Percentiles rank a stretch among this genome's conserved stretches.
These are phyloP conservation scores for Leptobrachium leishanense DNA, from an alignment of 2,113 vertebrate genomes.

Conservation along the genomic window DNA sequence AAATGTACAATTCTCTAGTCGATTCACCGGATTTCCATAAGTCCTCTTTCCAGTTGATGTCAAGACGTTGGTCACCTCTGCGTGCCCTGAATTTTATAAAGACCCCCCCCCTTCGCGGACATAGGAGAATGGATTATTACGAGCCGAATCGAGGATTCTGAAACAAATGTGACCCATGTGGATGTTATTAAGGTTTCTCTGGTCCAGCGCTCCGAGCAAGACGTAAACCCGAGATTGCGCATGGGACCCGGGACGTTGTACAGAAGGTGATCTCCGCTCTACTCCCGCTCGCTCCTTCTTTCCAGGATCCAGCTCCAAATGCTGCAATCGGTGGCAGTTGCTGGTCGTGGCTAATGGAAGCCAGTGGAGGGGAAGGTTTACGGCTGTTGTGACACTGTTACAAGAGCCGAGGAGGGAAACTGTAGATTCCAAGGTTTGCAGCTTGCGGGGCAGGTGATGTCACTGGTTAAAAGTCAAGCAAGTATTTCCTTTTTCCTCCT, in stretches of 20 bases:
- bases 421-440: not conserved
- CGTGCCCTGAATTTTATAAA: too few relatives aligned
- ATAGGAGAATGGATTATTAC: too few relatives aligned
- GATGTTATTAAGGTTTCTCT: not conserved
- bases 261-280: not conserved
- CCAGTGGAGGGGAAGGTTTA: not conserved
- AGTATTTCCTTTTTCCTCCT: not conserved
- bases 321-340: not conserved
- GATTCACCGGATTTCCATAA: too few relatives aligned
- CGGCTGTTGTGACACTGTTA: not conserved
- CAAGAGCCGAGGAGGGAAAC: not conserved
- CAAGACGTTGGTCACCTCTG: too few relatives aligned
- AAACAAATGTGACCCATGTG: not conserved
- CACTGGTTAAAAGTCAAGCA: slow-evolving; percentile 2
- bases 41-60: too few relatives aligned
- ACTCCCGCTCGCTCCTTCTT: too few relatives aligned
- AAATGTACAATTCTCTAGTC: too few relatives aligned
- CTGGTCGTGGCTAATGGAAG: not conserved
- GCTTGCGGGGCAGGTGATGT: not conserved
- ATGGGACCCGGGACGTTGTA: not conserved
- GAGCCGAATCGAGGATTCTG: not conserved
- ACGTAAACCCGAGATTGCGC: not conserved
- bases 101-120: too few relatives aligned
- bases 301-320: not conserved
- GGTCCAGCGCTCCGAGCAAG: not conserved